Evolutionary conservation across 2,797 vertebrate species (phyloP).

Genomic region (Ptychobarbus kaznakovi): DNA sequence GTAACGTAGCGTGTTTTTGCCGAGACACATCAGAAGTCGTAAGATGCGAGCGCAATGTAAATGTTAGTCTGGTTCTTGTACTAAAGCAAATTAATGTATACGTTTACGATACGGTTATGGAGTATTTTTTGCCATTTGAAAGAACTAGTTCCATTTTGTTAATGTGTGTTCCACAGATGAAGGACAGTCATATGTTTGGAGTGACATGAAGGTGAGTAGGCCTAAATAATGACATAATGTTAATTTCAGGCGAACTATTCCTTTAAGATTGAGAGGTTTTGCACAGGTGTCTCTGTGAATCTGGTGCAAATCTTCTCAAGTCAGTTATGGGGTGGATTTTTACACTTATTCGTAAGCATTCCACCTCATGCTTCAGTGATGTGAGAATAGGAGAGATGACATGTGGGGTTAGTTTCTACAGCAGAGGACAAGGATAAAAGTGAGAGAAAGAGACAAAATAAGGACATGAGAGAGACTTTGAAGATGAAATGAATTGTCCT

Average conservation of each 20-base stretch:
- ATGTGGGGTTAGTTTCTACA: conserved; percentile 16
- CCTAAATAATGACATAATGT: neutral
- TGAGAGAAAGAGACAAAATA: conserved; percentile 32
- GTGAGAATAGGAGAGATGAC: conserved; percentile 25
- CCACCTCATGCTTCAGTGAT: conserved; percentile 14
- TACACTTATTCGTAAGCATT: conserved; percentile 6
- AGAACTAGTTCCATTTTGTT: neutral
- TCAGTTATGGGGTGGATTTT: neutral
- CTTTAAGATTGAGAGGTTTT: conserved; percentile 53
- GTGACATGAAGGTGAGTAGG: neutral
- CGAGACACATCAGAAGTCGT: too few species aligned
- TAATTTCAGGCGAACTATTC: neutral
- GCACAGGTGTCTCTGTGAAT: conserved; percentile 23
- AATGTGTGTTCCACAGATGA: neutral
- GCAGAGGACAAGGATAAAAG: conserved; percentile 38
- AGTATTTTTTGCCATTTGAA: neutral
- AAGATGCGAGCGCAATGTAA: too few species aligned
- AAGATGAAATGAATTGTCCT: conserved; percentile 39
- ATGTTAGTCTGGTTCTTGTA: neutral
- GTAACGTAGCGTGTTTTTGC: too few species aligned
- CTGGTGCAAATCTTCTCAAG: neutral
- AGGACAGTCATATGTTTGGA: neutral
- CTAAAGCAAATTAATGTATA: neutral
- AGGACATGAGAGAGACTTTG: conserved; percentile 21
- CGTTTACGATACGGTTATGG: neutral